Percentiles rank a stretch among this genome's conserved stretches.
Evolutionary conservation across 2,797 vertebrate genomes (phyloP).

Genomic region (Periparus ater): DNA sequence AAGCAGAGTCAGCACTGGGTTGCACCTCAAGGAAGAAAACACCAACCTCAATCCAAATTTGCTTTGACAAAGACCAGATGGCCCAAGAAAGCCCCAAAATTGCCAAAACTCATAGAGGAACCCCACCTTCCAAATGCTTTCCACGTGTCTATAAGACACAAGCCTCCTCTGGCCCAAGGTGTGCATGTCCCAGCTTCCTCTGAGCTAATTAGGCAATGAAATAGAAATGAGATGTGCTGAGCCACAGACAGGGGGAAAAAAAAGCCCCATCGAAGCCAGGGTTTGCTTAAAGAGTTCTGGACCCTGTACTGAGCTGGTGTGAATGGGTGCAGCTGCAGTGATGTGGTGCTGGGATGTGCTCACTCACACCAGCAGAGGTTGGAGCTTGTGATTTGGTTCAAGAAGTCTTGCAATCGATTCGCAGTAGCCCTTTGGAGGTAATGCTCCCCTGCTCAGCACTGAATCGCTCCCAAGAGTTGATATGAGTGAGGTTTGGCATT

Average conservation of each 20-base stretch:
- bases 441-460: not conserved
- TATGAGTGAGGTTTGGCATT: not conserved
- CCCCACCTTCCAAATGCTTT: not conserved
- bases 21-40: not conserved
- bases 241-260: not conserved
- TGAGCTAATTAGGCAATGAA: not conserved
- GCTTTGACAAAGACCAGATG: not conserved
- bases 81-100: not conserved
- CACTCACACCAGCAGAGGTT: not conserved
- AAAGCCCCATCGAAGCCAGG: not conserved
- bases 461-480: not conserved
- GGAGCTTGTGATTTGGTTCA: not conserved
- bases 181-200: not conserved
- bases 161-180: not conserved
- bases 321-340: not conserved
- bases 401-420: not conserved
- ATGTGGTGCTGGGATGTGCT: not conserved
- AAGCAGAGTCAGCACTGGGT: not conserved
- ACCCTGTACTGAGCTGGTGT: not conserved
- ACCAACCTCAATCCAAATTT: not conserved
- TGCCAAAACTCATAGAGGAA: not conserved
- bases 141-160: not conserved
- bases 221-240: not conserved
- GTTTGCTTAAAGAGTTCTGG: not conserved
- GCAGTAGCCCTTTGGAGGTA: conserved; percentile 45